Evolutionary conservation across 2,113 vertebrate species (phyloP), one percentile per base, ranked within the genome.

Genomic region (Oncorhynchus nerka): DNA sequence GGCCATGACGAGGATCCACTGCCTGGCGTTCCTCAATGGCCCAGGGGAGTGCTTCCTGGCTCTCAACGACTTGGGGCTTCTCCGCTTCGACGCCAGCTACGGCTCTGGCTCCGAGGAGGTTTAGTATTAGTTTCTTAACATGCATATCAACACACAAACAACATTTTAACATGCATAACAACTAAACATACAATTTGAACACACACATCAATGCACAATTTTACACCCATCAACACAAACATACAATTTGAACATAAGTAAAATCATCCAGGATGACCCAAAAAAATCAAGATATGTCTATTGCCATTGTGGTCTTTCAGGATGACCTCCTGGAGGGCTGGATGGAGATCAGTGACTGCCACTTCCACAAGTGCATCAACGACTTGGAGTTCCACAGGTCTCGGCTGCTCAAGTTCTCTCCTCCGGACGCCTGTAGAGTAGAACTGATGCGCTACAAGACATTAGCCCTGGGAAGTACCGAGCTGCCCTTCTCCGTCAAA

Each of bases 361-460:
- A 94, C 79, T 96, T 99, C 68, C 97, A 99, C 81, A 91, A 80
- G 66, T 99, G 95, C 68, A 95, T 96, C 64, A 95, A 93, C n/a
- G 87, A 76, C 0, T 74, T 89, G 0, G 96, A 96, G 68, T 99
- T 97, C 34, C 87, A 93, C 66, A 94, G 87, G 19, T 94, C 91
- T 0, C 89, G 96, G 24, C 88, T 97, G 80, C 81, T 99, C 34
- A 96, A 96, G 81, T 99, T 99, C 86, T 91, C 77, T 0, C 97
- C 97, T 1, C 93, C 70, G 0, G 97, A 98, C 5, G 97, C 94
- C 55, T 99, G 94, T 81, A 92, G 94, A 61, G 93, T 97, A 83
- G 97, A 99, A 81, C 88, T 99, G 74, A 94, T 98, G 95, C 95
- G 97, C 22, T 99, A 95, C 84, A 95, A 91, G 88, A 96, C 96